Evolutionary conservation across 2,113 vertebrate genomes (phyloP), one percentile per base, ranked within the genome.

Genomic region (Pantherophis guttatus): DNA sequence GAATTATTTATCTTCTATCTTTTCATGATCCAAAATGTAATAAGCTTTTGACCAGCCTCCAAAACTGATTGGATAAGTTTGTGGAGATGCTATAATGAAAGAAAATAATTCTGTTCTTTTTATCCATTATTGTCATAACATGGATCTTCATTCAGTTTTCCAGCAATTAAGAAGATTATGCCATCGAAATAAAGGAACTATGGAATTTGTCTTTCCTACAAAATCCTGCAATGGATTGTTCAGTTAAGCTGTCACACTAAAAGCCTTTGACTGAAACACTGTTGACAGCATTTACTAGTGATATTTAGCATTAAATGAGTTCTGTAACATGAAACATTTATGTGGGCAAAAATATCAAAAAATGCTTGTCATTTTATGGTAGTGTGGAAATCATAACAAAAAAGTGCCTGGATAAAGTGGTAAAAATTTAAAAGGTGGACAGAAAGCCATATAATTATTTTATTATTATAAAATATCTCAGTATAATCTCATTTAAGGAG

Each of bases 401-500:
- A 59, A 90, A 94, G 93, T 89, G 2, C 57, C 52, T 62, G 4
- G 57, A 33, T 86, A 62, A 93, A 87, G 87, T 86, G 59, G 93
- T 90, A 96, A 92, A 88, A 44, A 44, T 50, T 29, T 87, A 92
- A 93, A 91, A 44, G 94, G 91, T 94, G 93, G 70, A 91, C 33
- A 81, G 92, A 89, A 75, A 94, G 94, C 86, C 15, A 26, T 50
- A 48, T 52, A 87, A 26, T 26, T 52, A 53, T 53, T 26, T 52
- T 87, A 52, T 50, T 53, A 87, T 87, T 53, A 87, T 87, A 89
- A 19, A 94, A 94, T 19, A 94, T 70, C 89, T 93, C 86, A 89
- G 94, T 81, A 86, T 94, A 55, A 17, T 88, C 93, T 93, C 65
- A 50, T 95, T 93, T 95, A 95, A 65, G 1, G 85, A 91, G 95